These are phyloP conservation scores for Cephalopholis sonnerati DNA, from an alignment of 2,113 vertebrate genomes.

Conservation along the genomic window DNA sequence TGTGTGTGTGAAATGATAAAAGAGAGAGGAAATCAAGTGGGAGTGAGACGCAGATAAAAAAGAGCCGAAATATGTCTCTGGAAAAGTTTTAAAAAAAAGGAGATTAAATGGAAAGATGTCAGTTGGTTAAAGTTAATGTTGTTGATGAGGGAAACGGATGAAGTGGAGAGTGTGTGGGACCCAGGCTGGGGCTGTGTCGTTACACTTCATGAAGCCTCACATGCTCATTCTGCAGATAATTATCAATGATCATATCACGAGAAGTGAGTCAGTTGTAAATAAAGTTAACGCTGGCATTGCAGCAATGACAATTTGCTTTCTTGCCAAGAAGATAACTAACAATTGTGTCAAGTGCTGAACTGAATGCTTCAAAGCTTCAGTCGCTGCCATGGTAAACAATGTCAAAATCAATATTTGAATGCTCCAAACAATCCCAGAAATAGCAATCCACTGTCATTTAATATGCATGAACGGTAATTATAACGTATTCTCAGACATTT, in stretches of 20 bases:
- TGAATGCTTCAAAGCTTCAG: too few relatives aligned
- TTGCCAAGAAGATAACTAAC: too few relatives aligned
- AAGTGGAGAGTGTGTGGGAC: slow-evolving; percentile 24
- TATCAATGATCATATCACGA: not conserved
- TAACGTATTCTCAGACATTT: too few relatives aligned
- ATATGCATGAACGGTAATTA: too few relatives aligned
- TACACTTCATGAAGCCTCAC: not conserved
- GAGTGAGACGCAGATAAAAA: slow-evolving; percentile 44
- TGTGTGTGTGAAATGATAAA: slow-evolving; percentile 30
- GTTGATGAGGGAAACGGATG: slow-evolving; percentile 25
- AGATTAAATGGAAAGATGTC: slow-evolving; percentile 50
- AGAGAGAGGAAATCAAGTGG: slow-evolving; percentile 53
- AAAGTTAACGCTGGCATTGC: too few relatives aligned
- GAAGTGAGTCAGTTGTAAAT: not conserved
- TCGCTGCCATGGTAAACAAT: too few relatives aligned
- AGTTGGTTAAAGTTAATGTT: slow-evolving; percentile 32
- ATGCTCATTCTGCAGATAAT: not conserved
- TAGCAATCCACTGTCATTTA: too few relatives aligned
- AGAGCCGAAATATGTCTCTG: slow-evolving; percentile 23
- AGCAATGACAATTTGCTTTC: too few relatives aligned
- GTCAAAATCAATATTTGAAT: too few relatives aligned
- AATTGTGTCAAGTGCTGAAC: too few relatives aligned
- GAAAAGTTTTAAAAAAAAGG: slow-evolving; percentile 14
- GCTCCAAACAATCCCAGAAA: too few relatives aligned
- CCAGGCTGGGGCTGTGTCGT: not conserved